These are phyloP conservation scores for Lochmaea crataegi DNA, from an alignment of 2,888 invertebrate genomes.

Conservation along the genomic window DNA sequence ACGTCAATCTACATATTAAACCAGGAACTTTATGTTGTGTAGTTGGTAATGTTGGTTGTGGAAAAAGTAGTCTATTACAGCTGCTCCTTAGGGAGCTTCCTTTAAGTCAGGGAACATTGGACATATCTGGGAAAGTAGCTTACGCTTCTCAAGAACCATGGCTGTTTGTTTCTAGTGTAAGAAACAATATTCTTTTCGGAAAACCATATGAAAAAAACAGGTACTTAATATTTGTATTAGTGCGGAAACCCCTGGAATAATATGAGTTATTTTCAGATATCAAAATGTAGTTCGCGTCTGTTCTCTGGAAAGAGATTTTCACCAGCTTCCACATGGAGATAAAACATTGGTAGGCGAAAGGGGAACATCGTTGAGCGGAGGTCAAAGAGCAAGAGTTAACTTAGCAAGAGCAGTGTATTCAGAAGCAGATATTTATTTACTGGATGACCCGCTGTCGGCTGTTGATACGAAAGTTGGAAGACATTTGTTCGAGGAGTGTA, in stretches of 20 bases:
- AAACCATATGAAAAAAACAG: conserved; percentile 70
- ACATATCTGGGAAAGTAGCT: conserved; percentile 72
- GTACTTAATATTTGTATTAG: too few species aligned
- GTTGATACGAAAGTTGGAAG: conserved; percentile 83
- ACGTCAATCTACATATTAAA: conserved; percentile 67
- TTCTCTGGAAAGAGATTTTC: conserved; percentile 76
- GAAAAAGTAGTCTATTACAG: conserved; percentile 78
- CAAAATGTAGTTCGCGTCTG: conserved; percentile 71
- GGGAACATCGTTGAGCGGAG: conserved; percentile 82
- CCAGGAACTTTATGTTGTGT: conserved; percentile 66
- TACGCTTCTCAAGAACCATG: conserved; percentile 87
- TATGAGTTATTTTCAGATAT: conserved; percentile 45
- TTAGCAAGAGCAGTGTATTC: conserved; percentile 83
- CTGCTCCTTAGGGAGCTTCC: conserved; percentile 79
- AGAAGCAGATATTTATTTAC: conserved; percentile 79
- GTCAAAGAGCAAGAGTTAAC: conserved; percentile 83
- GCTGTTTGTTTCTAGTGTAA: conserved; percentile 78
- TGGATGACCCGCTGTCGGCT: conserved; percentile 85
- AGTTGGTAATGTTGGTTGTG: conserved; percentile 75
- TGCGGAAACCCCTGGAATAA: background rate
- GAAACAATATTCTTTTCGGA: conserved; percentile 86
- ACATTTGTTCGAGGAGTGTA: conserved; percentile 81
- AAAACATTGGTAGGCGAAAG: conserved; percentile 82
- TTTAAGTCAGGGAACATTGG: conserved; percentile 70
- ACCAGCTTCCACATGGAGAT: conserved; percentile 78